Evolutionary conservation across 2,113 vertebrate genomes (phyloP).

Genomic region (Menura novaehollandiae): DNA sequence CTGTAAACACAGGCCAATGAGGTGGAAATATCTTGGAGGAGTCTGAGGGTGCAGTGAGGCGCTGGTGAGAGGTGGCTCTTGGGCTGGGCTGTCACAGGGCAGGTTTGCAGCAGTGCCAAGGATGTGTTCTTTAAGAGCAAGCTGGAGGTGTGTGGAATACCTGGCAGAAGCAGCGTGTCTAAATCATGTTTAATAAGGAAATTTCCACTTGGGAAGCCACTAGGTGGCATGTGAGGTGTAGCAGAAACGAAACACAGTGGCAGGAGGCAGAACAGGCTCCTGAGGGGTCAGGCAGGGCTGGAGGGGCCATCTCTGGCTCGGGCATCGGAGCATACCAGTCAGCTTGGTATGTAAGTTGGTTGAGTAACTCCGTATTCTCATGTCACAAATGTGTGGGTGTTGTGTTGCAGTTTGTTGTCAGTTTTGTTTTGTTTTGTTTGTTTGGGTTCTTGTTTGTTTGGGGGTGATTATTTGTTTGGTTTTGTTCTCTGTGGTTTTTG

Average conservation of each 20-base stretch:
- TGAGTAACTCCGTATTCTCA: rapidly evolving
- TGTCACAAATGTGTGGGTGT: background rate
- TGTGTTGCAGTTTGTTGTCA: too few relatives aligned
- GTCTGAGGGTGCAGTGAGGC: background rate
- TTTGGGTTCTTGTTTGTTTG: background rate
- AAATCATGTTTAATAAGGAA: background rate
- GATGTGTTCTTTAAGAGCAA: rapidly evolving
- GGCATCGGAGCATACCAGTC: rapidly evolving
- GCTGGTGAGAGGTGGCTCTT: rapidly evolving
- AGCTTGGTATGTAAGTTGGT: too few relatives aligned
- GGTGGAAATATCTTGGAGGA: background rate
- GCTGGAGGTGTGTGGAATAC: rapidly evolving
- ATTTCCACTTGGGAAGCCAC: slow-evolving; percentile 56
- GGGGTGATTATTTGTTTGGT: background rate
- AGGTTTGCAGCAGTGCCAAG: rapidly evolving
- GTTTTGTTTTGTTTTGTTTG: background rate
- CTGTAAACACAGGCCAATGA: background rate
- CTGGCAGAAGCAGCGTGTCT: rapidly evolving
- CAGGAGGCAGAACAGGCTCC: background rate
- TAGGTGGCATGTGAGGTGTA: slow-evolving; percentile 68
- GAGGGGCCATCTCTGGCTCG: rapidly evolving
- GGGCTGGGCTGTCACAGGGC: rapidly evolving
- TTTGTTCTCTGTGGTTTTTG: too few relatives aligned
- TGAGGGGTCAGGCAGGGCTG: background rate
- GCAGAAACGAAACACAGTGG: background rate